Conservation (phyloP, 2,888 invertebrate species). For the Mythimna albipuncta region DNA sequence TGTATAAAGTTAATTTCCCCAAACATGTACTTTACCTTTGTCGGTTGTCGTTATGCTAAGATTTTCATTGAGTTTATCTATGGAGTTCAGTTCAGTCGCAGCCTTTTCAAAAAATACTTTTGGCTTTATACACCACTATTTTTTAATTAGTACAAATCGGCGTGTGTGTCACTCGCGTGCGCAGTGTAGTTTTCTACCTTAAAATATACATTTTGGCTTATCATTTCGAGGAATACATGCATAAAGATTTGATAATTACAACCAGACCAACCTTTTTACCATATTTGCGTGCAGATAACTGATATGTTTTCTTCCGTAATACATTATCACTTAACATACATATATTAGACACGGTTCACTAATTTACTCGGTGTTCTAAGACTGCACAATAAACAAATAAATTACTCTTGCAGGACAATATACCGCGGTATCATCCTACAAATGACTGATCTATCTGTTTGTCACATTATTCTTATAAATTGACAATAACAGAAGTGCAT, state of each 20-base stretch:
- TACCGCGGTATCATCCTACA: background rate
- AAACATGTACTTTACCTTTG: background rate
- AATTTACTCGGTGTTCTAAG: background rate
- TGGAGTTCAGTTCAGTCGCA: no score
- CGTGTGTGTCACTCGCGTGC: no score
- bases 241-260: background rate
- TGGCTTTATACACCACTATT: no score
- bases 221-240: background rate
- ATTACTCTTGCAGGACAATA: conserved; percentile 10
- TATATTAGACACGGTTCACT: background rate
- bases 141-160: no score
- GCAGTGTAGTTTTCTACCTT: no score
- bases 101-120: no score
- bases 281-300: conserved; percentile 48
- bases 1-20: background rate
- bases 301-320: conserved; percentile 36
- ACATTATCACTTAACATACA: conserved; percentile 30
- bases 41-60: background rate
- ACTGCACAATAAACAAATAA: conserved; percentile 4
- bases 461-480: conserved; percentile 33
- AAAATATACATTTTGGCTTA: background rate
- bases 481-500: conserved; percentile 17
- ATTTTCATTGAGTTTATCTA: background rate
- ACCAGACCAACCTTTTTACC: conserved; percentile 44
- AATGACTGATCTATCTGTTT: conserved; percentile 37